A percentile compares a stretch with the other conserved stretches of the same genome.
phyloP scores from a whole-genome alignment of 2,113 vertebrate genomes.

The Willisornis vidua region DNA sequence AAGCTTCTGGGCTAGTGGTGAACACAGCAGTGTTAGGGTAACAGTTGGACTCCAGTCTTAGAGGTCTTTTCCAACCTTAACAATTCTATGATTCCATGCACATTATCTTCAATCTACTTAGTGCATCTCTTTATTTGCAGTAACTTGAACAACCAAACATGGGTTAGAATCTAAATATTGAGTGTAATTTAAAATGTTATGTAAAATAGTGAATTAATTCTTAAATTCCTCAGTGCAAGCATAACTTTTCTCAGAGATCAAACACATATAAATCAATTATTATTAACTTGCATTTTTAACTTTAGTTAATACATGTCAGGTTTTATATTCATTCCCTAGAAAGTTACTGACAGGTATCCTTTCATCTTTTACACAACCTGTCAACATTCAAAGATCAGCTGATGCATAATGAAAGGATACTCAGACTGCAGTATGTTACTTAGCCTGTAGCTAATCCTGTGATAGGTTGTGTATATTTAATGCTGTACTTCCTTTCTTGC shows the following conservation, averaged over 20 bases:
- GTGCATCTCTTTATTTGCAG: background rate
- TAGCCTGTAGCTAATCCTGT: background rate
- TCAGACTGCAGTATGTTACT: background rate
- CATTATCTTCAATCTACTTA: background rate
- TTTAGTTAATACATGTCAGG: background rate
- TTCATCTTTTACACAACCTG: background rate
- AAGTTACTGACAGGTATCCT: background rate
- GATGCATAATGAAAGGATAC: background rate
- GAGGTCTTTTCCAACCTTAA: background rate
- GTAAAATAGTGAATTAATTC: background rate
- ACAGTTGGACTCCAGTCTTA: background rate
- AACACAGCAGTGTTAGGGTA: background rate
- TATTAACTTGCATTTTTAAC: background rate
- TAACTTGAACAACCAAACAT: background rate
- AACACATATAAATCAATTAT: background rate
- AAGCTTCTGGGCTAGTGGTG: background rate
- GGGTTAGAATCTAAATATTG: background rate
- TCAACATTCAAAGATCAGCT: background rate
- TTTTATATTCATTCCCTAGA: background rate
- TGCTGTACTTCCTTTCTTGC: background rate
- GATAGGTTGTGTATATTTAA: background rate
- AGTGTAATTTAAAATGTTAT: background rate
- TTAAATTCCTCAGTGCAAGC: background rate
- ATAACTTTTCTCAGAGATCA: background rate
- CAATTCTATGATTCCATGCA: background rate